Percentiles rank a stretch among this genome's conserved stretches.
phyloP scores from a whole-genome alignment of 2,113 vertebrate genomes.

The Lophura nycthemera region DNA sequence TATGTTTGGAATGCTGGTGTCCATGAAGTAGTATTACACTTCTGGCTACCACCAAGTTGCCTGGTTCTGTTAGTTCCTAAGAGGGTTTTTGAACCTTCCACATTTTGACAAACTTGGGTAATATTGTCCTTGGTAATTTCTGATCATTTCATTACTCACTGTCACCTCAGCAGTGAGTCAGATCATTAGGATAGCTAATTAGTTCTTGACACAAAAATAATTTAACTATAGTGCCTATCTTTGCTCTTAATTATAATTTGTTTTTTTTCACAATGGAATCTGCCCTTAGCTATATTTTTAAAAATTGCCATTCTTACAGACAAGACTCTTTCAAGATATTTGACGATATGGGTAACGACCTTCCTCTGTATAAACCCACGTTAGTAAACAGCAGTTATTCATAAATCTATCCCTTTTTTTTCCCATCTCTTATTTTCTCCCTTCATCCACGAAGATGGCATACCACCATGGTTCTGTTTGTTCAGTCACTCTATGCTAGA shows the following conservation, averaged over 20 bases:
- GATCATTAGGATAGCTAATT: constrained; percentile 29
- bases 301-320: not conserved
- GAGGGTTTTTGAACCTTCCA: not conserved
- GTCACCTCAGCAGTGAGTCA: constrained; percentile 29
- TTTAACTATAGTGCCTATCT: not conserved
- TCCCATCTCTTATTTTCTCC: not conserved
- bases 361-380: not conserved
- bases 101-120: constrained; percentile 2
- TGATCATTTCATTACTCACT: constrained; percentile 27
- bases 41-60: not conserved
- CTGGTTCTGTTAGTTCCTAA: not conserved
- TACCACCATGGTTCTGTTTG: not conserved
- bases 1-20: not conserved
- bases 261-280: not conserved
- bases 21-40: not conserved
- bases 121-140: constrained; percentile 33
- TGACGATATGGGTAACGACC: not conserved
- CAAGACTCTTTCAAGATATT: not conserved
- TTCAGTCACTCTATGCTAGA: not conserved
- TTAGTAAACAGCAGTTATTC: not conserved
- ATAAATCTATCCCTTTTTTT: not conserved
- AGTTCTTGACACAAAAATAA: constrained; percentile 25
- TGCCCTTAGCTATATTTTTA: not conserved
- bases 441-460: not conserved
- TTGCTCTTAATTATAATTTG: not conserved